phyloP scores from a whole-genome alignment of 2,888 invertebrate species.

The Lissonota sp. region DNA sequence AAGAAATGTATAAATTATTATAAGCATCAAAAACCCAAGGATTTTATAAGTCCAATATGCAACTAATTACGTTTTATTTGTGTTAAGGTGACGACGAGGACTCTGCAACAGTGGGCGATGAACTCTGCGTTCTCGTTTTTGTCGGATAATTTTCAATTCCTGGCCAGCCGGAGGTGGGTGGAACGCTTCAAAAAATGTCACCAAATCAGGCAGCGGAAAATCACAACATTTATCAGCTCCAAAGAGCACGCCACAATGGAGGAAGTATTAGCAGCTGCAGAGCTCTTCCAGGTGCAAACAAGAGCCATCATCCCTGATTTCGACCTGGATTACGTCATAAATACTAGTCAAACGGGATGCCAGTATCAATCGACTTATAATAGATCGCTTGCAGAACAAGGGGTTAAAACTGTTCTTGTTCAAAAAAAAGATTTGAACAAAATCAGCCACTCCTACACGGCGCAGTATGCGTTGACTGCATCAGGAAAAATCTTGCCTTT shows the following conservation, averaged over 20 bases:
- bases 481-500: constrained; percentile 6
- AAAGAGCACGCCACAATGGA: not conserved
- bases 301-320: constrained; percentile 12
- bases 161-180: not conserved
- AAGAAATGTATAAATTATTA: too few relatives aligned
- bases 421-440: constrained; percentile 9
- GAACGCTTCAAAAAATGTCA: constrained; percentile 3
- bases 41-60: too few relatives aligned
- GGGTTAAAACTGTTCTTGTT: not conserved
- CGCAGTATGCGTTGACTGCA: constrained; percentile 3
- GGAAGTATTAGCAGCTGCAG: too few relatives aligned
- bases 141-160: not conserved
- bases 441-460: constrained; percentile 2
- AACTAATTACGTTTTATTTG: not conserved
- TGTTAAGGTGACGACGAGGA: constrained; percentile 4
- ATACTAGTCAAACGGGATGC: not conserved
- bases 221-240: constrained; percentile 8
- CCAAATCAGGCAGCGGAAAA: not conserved
- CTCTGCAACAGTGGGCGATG: constrained; percentile 17
- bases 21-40: too few relatives aligned
- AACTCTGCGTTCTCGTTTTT: constrained; percentile 12
- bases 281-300: not conserved
- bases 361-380: not conserved
- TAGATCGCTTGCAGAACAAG: too few relatives aligned
- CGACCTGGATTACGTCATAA: constrained; percentile 4